Conservation (phyloP, 2,797 vertebrate genomes). For the Megalops cyprinoides region DNA sequence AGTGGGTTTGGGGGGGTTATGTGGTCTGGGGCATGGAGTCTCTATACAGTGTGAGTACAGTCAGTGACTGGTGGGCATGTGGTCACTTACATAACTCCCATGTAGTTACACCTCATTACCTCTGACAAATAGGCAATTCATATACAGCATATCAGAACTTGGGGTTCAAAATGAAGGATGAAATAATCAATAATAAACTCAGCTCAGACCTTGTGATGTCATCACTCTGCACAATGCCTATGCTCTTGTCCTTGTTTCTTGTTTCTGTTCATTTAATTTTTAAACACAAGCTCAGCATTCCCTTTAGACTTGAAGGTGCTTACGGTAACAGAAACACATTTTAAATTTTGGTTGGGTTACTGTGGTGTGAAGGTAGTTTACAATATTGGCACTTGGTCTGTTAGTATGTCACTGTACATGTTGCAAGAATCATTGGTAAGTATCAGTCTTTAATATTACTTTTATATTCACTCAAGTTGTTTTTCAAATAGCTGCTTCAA, state of each 20-base stretch:
- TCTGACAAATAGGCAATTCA: conserved; percentile 70
- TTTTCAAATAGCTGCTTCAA: not conserved
- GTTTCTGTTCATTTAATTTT: too few species aligned
- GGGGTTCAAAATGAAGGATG: not conserved
- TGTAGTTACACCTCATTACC: conserved; percentile 73
- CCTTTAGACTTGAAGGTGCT: not conserved
- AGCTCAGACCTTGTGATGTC: not conserved
- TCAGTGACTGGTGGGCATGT: conserved; percentile 58
- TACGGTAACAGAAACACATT: too few species aligned
- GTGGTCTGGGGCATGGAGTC: conserved; percentile 56
- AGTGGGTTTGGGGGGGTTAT: conserved; percentile 67
- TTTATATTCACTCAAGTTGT: not conserved
- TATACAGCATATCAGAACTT: not conserved
- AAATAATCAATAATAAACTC: not conserved
- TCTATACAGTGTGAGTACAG: conserved; percentile 66
- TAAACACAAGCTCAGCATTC: too few species aligned
- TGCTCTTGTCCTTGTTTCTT: not conserved
- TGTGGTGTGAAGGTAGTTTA: not conserved
- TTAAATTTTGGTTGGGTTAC: not conserved
- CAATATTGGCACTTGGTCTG: too few species aligned
- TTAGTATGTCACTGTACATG: not conserved
- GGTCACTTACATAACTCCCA: conserved; percentile 75
- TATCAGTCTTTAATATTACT: not conserved
- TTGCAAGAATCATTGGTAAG: not conserved
- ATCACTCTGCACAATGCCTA: not conserved